Conservation (phyloP, 2,797 vertebrate species). For the Myripristis murdjan region DNA sequence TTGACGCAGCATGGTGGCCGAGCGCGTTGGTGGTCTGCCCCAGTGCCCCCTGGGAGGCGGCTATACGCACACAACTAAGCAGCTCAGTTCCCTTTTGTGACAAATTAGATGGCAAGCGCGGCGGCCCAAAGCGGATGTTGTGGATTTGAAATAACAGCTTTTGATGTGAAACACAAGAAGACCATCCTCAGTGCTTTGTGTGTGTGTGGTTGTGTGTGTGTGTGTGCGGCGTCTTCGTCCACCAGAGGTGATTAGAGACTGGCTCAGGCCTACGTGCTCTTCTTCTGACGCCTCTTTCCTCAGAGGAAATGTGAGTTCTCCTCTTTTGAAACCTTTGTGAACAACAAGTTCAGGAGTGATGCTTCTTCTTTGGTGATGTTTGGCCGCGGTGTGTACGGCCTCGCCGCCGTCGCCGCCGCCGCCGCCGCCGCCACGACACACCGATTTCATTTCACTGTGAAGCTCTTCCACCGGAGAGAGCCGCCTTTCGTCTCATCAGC, state of each 20-base stretch:
- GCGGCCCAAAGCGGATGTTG: conserved; percentile 32
- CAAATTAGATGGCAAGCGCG: conserved; percentile 60
- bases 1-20: conserved; percentile 87
- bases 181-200: background rate
- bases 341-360: conserved; percentile 6
- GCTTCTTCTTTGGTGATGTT: conserved; percentile 36
- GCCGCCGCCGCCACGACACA: conserved; percentile 48
- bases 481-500: too few relatives aligned
- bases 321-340: conserved; percentile 15
- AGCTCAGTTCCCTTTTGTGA: conserved; percentile 47
- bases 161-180: conserved; percentile 43
- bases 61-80: conserved; percentile 33
- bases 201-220: background rate
- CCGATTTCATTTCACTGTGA: conserved; percentile 52
- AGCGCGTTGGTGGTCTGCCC: conserved; percentile 77
- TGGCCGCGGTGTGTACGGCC: background rate
- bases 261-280: too few relatives aligned
- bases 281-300: background rate
- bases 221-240: background rate
- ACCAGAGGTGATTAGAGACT: background rate
- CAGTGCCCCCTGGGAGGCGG: conserved; percentile 63
- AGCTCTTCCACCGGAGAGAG: conserved; percentile 28
- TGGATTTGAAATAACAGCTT: conserved; percentile 40
- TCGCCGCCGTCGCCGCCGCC: conserved; percentile 13
- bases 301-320: background rate